These are phyloP conservation scores for Leuciscus idus DNA, from an alignment of 2,113 vertebrate species.

Conservation along the genomic window DNA sequence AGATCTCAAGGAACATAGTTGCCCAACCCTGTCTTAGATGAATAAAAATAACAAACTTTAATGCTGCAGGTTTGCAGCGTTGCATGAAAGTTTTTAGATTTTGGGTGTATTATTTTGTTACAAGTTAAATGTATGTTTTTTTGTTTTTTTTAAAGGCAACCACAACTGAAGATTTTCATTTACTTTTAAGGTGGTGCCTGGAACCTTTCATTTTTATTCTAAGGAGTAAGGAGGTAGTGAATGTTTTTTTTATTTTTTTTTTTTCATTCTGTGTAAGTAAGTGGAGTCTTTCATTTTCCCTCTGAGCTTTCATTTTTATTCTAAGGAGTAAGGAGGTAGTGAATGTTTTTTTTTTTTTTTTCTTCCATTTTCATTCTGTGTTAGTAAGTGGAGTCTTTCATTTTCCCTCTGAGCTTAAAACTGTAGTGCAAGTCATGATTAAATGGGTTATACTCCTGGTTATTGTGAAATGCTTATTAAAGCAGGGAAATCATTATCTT, in stretches of 20 bases:
- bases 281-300: neutral
- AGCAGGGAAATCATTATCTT: neutral
- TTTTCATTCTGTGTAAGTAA: neutral
- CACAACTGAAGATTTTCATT: neutral
- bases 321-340: neutral
- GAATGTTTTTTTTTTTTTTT: neutral
- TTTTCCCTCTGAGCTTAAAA: neutral
- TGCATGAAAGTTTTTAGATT: no score
- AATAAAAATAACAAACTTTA: no score
- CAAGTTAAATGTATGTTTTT: no score
- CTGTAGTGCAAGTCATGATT: slow-evolving; percentile 18
- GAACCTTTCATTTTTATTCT: neutral
- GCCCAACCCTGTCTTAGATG: no score
- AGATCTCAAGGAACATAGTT: no score
- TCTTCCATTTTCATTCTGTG: neutral
- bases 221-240: neutral
- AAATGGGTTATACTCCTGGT: neutral
- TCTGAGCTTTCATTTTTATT: neutral
- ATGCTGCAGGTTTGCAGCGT: no score
- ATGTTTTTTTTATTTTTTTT: neutral
- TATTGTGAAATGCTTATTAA: slow-evolving; percentile 10
- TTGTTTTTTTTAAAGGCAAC: no score
- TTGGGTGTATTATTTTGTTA: no score
- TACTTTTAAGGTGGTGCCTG: neutral
- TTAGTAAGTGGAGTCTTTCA: neutral